Conservation (phyloP, 2,888 invertebrate genomes). For the Drosophila cognata region DNA sequence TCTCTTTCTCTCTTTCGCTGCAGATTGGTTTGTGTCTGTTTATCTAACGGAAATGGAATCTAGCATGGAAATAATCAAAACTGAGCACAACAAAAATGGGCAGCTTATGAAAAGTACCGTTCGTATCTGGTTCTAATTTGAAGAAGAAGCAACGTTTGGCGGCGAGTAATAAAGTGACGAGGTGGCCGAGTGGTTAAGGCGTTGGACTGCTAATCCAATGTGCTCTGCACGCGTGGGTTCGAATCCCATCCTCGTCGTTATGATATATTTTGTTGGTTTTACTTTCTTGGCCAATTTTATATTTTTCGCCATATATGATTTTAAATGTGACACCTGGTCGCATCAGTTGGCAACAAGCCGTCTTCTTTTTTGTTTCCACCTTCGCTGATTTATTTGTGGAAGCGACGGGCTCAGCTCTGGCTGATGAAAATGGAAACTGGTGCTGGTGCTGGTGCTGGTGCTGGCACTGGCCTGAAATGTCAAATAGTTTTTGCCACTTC, state of each 20-base stretch:
- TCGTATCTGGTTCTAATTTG: neutral
- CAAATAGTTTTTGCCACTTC: conserved; percentile 48
- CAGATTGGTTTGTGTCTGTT: neutral
- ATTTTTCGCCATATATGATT: neutral
- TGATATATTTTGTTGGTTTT: neutral
- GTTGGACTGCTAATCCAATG: conserved; percentile 94
- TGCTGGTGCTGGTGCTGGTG: neutral
- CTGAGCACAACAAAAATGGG: neutral
- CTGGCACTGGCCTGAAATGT: conserved; percentile 29
- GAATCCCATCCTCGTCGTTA: conserved; percentile 91
- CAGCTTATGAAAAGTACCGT: conserved; percentile 7
- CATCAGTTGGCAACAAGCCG: conserved; percentile 2
- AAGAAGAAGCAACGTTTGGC: conserved; percentile 31
- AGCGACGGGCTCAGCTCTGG: conserved; percentile 28
- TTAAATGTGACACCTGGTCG: conserved; percentile 38
- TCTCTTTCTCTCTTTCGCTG: neutral
- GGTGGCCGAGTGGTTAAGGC: conserved; percentile 95
- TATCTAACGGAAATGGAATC: neutral
- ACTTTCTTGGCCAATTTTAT: neutral
- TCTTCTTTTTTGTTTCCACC: neutral
- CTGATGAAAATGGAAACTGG: conserved; percentile 54
- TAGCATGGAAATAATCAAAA: neutral
- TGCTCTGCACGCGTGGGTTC: conserved; percentile 94
- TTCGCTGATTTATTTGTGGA: conserved; percentile 23
- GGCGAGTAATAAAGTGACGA: conserved; percentile 86